These are phyloP conservation scores for rabbit (Oryctolagus cuniculus) DNA, from an alignment of 2,113 vertebrate species.

Conservation along the genomic window DNA sequence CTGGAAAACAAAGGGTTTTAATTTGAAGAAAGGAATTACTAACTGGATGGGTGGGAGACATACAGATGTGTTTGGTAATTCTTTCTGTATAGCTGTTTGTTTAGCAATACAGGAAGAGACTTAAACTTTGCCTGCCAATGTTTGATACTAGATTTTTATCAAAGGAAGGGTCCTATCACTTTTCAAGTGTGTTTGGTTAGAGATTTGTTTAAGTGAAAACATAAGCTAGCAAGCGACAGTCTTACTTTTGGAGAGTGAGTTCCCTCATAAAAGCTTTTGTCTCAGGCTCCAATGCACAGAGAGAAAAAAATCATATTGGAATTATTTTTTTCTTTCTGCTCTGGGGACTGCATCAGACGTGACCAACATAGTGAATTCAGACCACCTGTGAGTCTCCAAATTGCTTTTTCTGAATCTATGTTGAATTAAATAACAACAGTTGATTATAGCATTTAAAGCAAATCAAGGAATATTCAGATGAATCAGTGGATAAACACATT, in stretches of 20 bases:
- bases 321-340: slow-evolving; percentile 30
- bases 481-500: slow-evolving; percentile 76
- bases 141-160: slow-evolving; percentile 77
- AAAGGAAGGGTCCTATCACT: slow-evolving; percentile 54
- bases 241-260: slow-evolving; percentile 6
- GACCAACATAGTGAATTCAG: slow-evolving; percentile 48
- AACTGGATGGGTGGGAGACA: slow-evolving; percentile 22
- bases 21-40: slow-evolving; percentile 59
- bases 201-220: slow-evolving; percentile 77
- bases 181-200: slow-evolving; percentile 73
- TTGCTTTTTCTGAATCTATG: slow-evolving; percentile 74
- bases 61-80: not conserved
- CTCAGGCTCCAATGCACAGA: slow-evolving; percentile 25
- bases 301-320: not conserved
- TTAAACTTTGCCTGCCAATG: slow-evolving; percentile 67
- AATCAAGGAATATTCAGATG: slow-evolving; percentile 75
- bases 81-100: slow-evolving; percentile 54
- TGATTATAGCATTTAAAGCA: slow-evolving; percentile 81
- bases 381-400: slow-evolving; percentile 82
- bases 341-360: not conserved
- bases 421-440: slow-evolving; percentile 73
- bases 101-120: slow-evolving; percentile 69
- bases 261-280: slow-evolving; percentile 57
- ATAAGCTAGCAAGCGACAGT: slow-evolving; percentile 42
- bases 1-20: slow-evolving; percentile 51